Percentiles rank a stretch among this genome's conserved stretches.
phyloP scores from a whole-genome alignment of 2,113 vertebrate species.

The Beaufortia kweichowensis region DNA sequence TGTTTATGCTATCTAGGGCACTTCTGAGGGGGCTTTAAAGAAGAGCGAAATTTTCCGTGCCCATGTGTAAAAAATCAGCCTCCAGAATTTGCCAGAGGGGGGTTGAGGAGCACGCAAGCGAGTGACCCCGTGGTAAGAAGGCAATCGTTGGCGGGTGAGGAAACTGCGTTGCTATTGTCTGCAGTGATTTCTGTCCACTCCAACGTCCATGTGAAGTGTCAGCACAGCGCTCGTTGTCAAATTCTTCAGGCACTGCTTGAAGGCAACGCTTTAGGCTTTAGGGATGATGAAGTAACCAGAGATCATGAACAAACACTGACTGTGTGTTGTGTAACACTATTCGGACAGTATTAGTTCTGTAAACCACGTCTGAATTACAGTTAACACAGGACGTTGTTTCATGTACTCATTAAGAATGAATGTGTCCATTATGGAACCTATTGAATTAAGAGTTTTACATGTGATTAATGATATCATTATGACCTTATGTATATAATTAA shows the following conservation, averaged over 20 bases:
- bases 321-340: no score
- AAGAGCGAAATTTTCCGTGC: neutral
- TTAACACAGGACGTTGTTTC: neutral
- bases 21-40: neutral
- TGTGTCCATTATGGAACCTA: no score
- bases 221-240: neutral
- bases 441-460: no score
- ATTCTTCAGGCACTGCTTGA: neutral
- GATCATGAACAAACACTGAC: neutral
- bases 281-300: no score
- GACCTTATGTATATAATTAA: neutral
- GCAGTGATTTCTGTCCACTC: neutral
- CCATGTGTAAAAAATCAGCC: neutral
- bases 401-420: no score
- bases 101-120: neutral
- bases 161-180: neutral
- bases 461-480: neutral
- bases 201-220: neutral
- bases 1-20: constrained; percentile 3
- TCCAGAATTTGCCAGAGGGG: neutral
- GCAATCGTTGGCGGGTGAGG: neutral
- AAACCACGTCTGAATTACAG: neutral
- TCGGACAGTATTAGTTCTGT: no score
- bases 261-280: no score
- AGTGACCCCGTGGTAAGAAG: neutral